Evolutionary conservation across 2,113 vertebrate species (phyloP).

Genomic region (Sylvicapra grimmia): DNA sequence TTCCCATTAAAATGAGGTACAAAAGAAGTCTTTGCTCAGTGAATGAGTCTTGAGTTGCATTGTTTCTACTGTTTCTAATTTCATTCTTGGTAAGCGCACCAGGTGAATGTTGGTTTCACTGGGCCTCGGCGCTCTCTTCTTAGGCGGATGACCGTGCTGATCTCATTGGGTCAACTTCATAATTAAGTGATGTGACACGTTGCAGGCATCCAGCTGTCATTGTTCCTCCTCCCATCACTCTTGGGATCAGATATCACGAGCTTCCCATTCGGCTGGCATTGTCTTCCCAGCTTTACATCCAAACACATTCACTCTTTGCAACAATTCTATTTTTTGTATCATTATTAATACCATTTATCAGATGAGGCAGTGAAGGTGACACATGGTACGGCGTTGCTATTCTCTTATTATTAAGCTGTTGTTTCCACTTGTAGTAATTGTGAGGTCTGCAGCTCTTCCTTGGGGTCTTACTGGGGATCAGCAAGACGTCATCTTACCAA

Average conservation of each 20-base stretch:
- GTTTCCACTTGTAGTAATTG: fast-evolving
- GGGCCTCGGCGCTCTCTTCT: not conserved
- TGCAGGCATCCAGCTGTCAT: fast-evolving
- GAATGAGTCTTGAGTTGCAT: not conserved
- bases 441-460: not conserved
- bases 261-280: not conserved
- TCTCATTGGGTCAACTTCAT: not conserved
- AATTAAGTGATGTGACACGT: not conserved
- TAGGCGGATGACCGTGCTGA: not conserved
- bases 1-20: not conserved
- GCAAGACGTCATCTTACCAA: not conserved
- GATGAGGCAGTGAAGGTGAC: not conserved
- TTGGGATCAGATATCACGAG: fast-evolving
- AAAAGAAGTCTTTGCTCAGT: not conserved
- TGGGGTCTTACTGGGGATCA: not conserved
- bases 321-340: not conserved
- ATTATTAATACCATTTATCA: not conserved
- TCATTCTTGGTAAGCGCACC: not conserved
- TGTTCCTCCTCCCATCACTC: not conserved
- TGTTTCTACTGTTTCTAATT: not conserved
- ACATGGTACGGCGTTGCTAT: fast-evolving
- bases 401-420: not conserved
- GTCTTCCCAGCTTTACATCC: not conserved
- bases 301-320: not conserved
- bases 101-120: fast-evolving